phyloP scores from a whole-genome alignment of 2,888 invertebrate species.

The Harmothoe impar region DNA sequence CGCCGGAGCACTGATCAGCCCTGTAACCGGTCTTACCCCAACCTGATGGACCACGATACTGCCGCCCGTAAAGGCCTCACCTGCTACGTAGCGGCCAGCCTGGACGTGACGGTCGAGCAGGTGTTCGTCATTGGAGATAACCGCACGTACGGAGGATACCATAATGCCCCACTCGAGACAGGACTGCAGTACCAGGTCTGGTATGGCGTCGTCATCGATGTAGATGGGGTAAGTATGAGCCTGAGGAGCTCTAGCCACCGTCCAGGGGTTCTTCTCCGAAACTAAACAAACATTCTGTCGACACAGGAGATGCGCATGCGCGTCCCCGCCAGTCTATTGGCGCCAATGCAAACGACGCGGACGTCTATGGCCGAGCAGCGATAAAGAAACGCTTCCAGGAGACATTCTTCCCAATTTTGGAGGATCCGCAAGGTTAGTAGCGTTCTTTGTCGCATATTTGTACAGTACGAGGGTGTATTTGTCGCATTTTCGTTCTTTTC shows the following conservation, averaged over 20 bases:
- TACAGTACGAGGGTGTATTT: too few relatives aligned
- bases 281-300: too few relatives aligned
- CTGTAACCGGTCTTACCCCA: constrained; percentile 66
- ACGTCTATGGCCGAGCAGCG: too few relatives aligned
- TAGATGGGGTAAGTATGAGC: constrained; percentile 86
- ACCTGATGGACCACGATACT: constrained; percentile 85
- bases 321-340: too few relatives aligned
- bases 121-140: constrained; percentile 92
- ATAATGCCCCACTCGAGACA: constrained; percentile 90
- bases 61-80: constrained; percentile 88
- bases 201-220: constrained; percentile 89
- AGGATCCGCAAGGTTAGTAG: too few relatives aligned
- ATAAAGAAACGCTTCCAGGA: too few relatives aligned
- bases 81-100: constrained; percentile 93
- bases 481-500: too few relatives aligned
- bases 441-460: too few relatives aligned
- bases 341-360: too few relatives aligned
- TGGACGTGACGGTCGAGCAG: constrained; percentile 86
- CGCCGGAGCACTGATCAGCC: constrained; percentile 58
- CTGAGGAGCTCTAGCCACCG: background rate
- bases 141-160: constrained; percentile 89
- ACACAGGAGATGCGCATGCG: too few relatives aligned
- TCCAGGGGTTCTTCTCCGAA: too few relatives aligned
- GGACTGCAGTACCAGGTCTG: constrained; percentile 88
- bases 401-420: too few relatives aligned